These are phyloP conservation scores for Dicycla oo DNA, from an alignment of 2,888 invertebrate species.

Conservation along the genomic window DNA sequence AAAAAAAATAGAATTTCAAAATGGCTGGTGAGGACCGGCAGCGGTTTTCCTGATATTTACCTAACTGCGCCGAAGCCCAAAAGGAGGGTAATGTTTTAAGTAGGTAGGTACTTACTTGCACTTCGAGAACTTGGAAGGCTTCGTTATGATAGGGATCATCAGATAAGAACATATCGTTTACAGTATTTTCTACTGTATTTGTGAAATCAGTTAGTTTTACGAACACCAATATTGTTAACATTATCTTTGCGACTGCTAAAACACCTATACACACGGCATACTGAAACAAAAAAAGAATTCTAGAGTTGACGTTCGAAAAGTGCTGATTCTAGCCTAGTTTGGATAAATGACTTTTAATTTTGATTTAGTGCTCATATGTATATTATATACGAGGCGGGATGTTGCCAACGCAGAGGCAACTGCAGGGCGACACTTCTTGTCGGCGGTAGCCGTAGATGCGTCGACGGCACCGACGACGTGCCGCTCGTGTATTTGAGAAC, in stretches of 20 bases:
- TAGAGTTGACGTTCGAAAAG: too few species aligned
- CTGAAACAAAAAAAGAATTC: constrained; percentile 37
- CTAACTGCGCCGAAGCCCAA: not conserved
- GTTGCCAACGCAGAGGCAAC: too few species aligned
- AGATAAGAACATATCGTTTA: constrained; percentile 27
- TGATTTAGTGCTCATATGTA: too few species aligned
- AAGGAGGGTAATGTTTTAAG: not conserved
- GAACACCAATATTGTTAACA: constrained; percentile 32
- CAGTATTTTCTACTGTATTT: not conserved
- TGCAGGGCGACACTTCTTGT: too few species aligned
- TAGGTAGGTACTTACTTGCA: constrained; percentile 35
- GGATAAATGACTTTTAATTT: too few species aligned
- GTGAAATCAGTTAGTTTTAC: not conserved
- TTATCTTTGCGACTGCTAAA: constrained; percentile 51
- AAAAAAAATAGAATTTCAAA: not conserved
- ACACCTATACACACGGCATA: constrained; percentile 45
- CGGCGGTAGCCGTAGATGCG: too few species aligned
- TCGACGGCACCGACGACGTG: too few species aligned
- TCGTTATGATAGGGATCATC: constrained; percentile 22
- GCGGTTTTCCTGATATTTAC: not conserved
- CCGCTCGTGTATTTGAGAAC: too few species aligned
- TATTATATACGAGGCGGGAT: too few species aligned
- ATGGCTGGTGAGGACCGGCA: too few species aligned
- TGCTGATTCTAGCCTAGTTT: too few species aligned
- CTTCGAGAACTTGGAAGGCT: constrained; percentile 49